Evolutionary conservation across 2,888 invertebrate genomes (phyloP), one percentile per base, ranked within the genome.

Genomic region (Alentia gelatinosa): DNA sequence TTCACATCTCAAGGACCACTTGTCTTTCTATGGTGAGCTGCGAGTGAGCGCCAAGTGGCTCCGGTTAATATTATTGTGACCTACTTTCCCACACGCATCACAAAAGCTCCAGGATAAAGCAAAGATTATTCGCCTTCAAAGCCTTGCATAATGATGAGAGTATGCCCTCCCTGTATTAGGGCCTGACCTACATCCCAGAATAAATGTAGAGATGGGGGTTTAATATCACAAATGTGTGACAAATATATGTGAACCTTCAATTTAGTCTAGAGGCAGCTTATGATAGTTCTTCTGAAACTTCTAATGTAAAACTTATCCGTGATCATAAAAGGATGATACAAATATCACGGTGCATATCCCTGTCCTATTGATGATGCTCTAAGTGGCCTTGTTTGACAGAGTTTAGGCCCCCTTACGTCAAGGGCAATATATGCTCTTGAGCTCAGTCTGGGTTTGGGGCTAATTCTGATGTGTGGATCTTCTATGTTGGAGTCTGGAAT

Each of bases 381-480:
- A 79, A 37, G 79, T 39, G 39, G 79, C 79, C 79, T 39, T 39
- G 79, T 79, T 79, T 35, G 35, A n/a, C n/a, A 4, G 79, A 15
- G 23, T 1, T 9, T 19, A 79, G 79, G 79, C 37, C 79, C 79
- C 30, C 35, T 39, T 37, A 79, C 37, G 79, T 37, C 23, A 37
- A 1, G 37, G 23, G 39, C 79, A 79, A 79, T 79, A 39, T 79
- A 39, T 79, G 37, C 79, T 19, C 19, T 35, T 35, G 79, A 37
- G 79, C 79, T 79, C 39, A 79, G 79, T 5, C 79, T 79, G n/a
- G 39, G 79, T 79, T 39, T 79, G 37, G 30, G 79, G 79, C 39
- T 79, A 79, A 79, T 79, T 79, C 79, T 79, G 79, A 35, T 39
- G 79, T 79, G 79, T 79, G 23, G 39, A 79, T 79, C 79, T 79